Percentiles rank a stretch among this genome's conserved stretches.
Evolutionary conservation across 2,113 vertebrate species (phyloP).

Genomic region (Diphyllodes magnificus): DNA sequence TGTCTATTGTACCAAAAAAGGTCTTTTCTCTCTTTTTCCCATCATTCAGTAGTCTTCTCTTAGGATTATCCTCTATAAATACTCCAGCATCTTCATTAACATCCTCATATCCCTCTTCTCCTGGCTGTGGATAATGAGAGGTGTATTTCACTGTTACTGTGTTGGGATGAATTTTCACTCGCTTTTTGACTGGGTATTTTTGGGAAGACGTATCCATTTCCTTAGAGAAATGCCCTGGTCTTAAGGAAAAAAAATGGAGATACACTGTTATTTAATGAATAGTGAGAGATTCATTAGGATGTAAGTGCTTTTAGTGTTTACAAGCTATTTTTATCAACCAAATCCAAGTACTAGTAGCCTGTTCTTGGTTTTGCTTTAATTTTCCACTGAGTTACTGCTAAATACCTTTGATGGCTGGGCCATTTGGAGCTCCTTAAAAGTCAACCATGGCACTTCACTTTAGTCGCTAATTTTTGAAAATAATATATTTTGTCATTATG

Average conservation of each 20-base stretch:
- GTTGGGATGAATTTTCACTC: slow-evolving; percentile 95
- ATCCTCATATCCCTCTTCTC: slow-evolving; percentile 88
- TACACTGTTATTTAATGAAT: background rate
- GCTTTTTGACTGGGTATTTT: slow-evolving; percentile 86
- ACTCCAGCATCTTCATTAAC: slow-evolving; percentile 82
- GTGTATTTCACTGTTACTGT: slow-evolving; percentile 94
- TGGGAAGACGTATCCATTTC: slow-evolving; percentile 85
- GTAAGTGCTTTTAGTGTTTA: background rate
- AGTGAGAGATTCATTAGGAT: background rate
- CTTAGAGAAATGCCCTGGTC: slow-evolving; percentile 11
- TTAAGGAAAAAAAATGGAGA: background rate
- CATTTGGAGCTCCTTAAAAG: background rate
- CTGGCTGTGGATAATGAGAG: slow-evolving; percentile 92
- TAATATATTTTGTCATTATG: background rate
- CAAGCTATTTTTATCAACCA: background rate
- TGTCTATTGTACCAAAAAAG: slow-evolving; percentile 88
- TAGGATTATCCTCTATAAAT: slow-evolving; percentile 86
- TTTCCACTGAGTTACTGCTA: background rate
- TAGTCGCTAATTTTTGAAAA: background rate
- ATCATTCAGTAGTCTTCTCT: slow-evolving; percentile 80
- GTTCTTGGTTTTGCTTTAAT: background rate
- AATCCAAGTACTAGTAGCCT: background rate
- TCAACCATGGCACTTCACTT: background rate
- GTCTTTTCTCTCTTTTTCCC: slow-evolving; percentile 78
- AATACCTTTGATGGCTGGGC: background rate